Conservation (phyloP, 2,888 invertebrate species). For the Pegoplata infirma region DNA sequence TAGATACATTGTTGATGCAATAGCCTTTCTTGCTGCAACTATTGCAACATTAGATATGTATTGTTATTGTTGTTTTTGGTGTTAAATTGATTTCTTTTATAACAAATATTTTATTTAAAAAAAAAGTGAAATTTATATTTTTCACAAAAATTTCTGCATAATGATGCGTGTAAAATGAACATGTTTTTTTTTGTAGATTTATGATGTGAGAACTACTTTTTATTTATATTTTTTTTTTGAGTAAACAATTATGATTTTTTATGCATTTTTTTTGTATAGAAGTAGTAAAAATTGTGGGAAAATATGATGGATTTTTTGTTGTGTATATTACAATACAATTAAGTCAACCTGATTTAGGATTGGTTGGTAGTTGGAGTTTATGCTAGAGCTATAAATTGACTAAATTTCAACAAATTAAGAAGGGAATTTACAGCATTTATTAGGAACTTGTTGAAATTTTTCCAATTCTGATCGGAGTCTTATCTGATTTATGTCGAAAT, state of each 20-base stretch:
- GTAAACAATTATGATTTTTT: background rate
- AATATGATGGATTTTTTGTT: too few species aligned
- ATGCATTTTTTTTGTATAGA: background rate
- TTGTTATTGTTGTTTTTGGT: conserved; percentile 28
- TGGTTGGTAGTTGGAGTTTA: too few species aligned
- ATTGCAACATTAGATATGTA: background rate
- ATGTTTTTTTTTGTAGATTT: conserved; percentile 10
- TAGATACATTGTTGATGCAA: background rate
- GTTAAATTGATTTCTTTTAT: conserved; percentile 23
- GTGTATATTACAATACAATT: too few species aligned
- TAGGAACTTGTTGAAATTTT: too few species aligned
- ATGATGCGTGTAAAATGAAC: conserved; percentile 23
- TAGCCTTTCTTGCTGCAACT: background rate
- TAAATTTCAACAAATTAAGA: too few species aligned
- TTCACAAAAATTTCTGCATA: conserved; percentile 24
- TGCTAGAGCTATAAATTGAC: too few species aligned
- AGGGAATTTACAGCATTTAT: too few species aligned
- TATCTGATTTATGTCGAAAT: too few species aligned
- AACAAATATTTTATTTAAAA: background rate
- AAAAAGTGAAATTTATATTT: conserved; percentile 41
- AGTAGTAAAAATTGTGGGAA: background rate
- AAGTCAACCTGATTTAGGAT: too few species aligned
- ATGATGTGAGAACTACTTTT: conserved; percentile 28
- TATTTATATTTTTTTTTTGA: background rate
- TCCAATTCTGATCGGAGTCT: too few species aligned